Base-by-base conservation (phyloP, 1,140 invertebrate genomes). In the Harpegnathos saltator region DNA sequence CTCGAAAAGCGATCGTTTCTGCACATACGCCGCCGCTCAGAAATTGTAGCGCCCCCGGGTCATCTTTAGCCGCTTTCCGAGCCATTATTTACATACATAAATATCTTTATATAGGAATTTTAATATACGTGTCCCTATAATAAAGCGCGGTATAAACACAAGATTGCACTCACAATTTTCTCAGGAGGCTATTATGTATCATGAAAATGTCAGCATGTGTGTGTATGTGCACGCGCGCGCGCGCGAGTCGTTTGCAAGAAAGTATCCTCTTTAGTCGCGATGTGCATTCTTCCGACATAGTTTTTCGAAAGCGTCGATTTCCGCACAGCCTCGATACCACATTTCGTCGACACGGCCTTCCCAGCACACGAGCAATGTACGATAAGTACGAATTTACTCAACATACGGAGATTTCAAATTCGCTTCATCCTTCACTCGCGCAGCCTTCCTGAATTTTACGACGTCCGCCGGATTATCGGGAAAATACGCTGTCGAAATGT, bases 41-140 rank as follows among this genome's bases (percentile, higher is more conserved):
- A 44, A 44, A 44, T 44, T 44, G 38, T 44, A 44, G 38, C 38
- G 38, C 38, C 38, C 9, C 38, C 9, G 22, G n/a, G 15, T 12
- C 1, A 26, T 14, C 38, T 63, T 15, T n/a, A n/a, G 3, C 7
- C 26, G 24, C 17, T 17, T 62, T 17, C 26, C 3, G 11, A 62
- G 17, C n/a, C 44, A 19, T 9, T 65, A 65, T 61, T 73, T 74
- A 17, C n/a, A 75, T 19, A 19, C 15, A 65, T 52, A 66, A 77
- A 77, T 77, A 75, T 75, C 26, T 50, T 65, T 65, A 48, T n/a
- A n/a, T 17, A 14, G 9, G 12, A 63, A 75, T 65, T 75, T 61
- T 61, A 61, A 61, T 74, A 44, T 44, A 9, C 11, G 1, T 9
- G 3, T 26, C 22, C 12, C 22, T 61, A 17, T 44, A 44, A 44